These are phyloP conservation scores for Brachionus plicatilis DNA, from an alignment of 1,140 invertebrate genomes.

Conservation along the genomic window DNA sequence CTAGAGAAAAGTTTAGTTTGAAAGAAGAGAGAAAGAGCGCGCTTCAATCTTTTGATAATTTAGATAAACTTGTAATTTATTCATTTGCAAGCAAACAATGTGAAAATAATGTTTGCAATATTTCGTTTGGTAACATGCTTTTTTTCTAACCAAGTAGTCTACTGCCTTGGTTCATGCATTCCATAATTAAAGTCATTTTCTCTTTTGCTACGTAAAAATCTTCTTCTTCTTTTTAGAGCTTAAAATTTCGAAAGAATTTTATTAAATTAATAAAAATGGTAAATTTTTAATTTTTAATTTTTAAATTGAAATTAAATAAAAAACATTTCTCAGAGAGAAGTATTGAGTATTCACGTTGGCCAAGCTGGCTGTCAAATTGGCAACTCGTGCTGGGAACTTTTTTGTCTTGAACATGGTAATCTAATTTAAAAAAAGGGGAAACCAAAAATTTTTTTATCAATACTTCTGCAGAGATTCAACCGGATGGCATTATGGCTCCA, in stretches of 20 bases:
- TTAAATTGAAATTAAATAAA: background rate
- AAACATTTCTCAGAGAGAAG: constrained; percentile 58
- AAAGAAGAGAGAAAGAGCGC: background rate
- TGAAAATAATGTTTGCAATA: constrained; percentile 9
- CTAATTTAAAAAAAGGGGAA: background rate
- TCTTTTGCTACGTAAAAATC: background rate
- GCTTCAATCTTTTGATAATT: background rate
- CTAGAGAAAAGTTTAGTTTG: background rate
- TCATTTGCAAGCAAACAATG: background rate
- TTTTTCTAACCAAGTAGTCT: background rate
- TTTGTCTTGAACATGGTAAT: constrained; percentile 71
- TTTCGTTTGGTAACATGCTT: background rate
- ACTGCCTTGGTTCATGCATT: background rate
- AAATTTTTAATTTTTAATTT: background rate
- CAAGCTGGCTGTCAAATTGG: constrained; percentile 78
- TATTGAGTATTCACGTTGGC: constrained; percentile 74
- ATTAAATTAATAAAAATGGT: constrained; percentile 1
- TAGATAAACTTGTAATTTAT: constrained; percentile 19
- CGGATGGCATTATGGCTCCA: constrained; percentile 1
- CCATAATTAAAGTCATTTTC: background rate
- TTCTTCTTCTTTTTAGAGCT: background rate
- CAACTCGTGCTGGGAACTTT: constrained; percentile 70
- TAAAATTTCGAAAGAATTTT: constrained; percentile 35
- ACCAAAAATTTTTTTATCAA: background rate
- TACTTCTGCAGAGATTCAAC: background rate